Conservation (phyloP, 1,140 invertebrate genomes). For the Manduca sexta region DNA sequence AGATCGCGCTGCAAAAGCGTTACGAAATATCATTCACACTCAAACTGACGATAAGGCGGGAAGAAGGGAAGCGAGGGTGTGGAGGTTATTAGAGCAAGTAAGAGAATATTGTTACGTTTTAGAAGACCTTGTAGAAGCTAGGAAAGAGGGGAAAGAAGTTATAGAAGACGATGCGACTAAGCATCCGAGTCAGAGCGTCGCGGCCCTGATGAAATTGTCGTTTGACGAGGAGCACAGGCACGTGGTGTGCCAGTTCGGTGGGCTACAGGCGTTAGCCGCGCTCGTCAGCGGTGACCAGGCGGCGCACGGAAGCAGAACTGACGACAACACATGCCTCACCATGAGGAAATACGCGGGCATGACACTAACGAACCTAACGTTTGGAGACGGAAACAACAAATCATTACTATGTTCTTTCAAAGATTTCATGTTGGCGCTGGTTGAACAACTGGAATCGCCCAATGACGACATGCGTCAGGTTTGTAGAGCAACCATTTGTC, state of each 20-base stretch:
- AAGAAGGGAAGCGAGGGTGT: slow-evolving; percentile 88
- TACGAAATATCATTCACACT: slow-evolving; percentile 92
- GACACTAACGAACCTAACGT: slow-evolving; percentile 97
- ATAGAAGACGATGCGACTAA: slow-evolving; percentile 81
- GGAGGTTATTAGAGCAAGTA: slow-evolving; percentile 87
- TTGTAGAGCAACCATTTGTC: slow-evolving; percentile 5
- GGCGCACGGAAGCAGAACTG: slow-evolving; percentile 84
- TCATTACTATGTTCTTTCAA: slow-evolving; percentile 92
- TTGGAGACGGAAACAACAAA: slow-evolving; percentile 97
- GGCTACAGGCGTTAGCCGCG: slow-evolving; percentile 91
- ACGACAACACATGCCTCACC: slow-evolving; percentile 89
- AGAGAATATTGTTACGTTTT: slow-evolving; percentile 82
- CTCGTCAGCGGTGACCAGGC: slow-evolving; percentile 91
- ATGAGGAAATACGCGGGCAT: slow-evolving; percentile 94
- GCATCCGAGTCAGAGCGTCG: slow-evolving; percentile 89
- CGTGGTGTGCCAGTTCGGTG: slow-evolving; percentile 95
- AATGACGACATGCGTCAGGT: slow-evolving; percentile 94
- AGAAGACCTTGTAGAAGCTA: slow-evolving; percentile 72
- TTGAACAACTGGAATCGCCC: slow-evolving; percentile 88
- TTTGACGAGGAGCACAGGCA: slow-evolving; percentile 97
- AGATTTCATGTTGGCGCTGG: slow-evolving; percentile 91
- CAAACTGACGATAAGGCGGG: slow-evolving; percentile 94
- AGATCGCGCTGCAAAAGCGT: slow-evolving; percentile 85
- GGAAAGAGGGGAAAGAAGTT: slow-evolving; percentile 68
- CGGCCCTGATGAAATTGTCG: slow-evolving; percentile 96